Conservation (phyloP, 2,797 vertebrate genomes). For the Clarias laeviceps region DNA sequence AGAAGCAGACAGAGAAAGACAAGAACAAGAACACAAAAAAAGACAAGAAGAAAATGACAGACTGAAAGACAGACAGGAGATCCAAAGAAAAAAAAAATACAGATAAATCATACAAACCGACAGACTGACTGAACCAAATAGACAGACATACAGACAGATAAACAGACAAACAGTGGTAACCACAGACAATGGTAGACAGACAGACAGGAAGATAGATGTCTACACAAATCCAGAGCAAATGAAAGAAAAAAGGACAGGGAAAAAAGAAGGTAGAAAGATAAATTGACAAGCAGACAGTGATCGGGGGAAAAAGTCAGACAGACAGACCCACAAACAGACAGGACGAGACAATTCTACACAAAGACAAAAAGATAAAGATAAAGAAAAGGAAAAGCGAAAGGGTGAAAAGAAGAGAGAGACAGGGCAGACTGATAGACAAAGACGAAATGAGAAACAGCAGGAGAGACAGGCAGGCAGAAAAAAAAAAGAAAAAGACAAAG, state of each 20-base stretch:
- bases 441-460: neutral
- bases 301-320: neutral
- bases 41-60: neutral
- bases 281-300: neutral
- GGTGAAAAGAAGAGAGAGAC: neutral
- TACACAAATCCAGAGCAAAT: neutral
- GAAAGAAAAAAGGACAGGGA: neutral
- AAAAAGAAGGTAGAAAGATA: neutral
- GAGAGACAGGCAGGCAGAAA: neutral
- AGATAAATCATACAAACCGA: neutral
- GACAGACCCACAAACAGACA: neutral
- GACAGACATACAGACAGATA: neutral
- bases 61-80: neutral
- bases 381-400: too few species aligned
- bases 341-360: neutral
- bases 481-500: too few species aligned
- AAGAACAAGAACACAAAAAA: neutral
- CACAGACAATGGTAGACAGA: neutral
- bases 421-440: neutral
- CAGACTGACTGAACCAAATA: neutral
- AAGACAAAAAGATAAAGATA: too few species aligned
- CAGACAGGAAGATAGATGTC: neutral
- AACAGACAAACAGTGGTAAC: neutral
- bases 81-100: slow-evolving; percentile 10
- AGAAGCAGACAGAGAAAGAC: neutral